Conservation (phyloP, 1,140 invertebrate species). For the Triops cancriformis region DNA sequence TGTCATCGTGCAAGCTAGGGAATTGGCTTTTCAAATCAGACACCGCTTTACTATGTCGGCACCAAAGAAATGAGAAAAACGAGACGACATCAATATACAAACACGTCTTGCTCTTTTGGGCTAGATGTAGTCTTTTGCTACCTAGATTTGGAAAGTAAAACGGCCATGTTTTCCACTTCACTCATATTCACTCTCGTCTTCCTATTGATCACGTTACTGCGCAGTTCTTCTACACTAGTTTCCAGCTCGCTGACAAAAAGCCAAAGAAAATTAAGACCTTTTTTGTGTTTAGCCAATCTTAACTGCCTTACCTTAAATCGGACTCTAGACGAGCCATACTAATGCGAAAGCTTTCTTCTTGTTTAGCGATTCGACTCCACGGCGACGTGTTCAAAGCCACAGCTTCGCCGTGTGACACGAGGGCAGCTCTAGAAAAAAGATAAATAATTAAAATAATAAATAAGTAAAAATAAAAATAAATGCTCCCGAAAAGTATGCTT, state of each 20-base stretch:
- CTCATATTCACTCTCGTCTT: conserved; percentile 91
- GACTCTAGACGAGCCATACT: background rate
- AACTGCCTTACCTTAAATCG: background rate
- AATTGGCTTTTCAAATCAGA: conserved; percentile 88
- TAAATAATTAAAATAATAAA: background rate
- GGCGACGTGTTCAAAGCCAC: background rate
- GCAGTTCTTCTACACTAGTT: conserved; percentile 83
- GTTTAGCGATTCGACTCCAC: background rate
- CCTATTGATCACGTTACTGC: conserved; percentile 88
- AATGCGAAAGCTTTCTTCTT: conserved; percentile 6
- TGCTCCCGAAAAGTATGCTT: background rate
- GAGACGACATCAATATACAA: conserved; percentile 26
- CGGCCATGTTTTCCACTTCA: conserved; percentile 92
- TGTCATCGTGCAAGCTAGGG: conserved; percentile 75
- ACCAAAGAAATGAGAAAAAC: conserved; percentile 30
- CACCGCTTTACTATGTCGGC: conserved; percentile 70
- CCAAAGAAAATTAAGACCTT: conserved; percentile 12
- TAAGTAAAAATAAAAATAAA: background rate
- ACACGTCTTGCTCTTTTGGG: background rate
- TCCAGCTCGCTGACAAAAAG: conserved; percentile 67
- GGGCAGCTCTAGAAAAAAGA: background rate
- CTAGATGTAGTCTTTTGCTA: conserved; percentile 34
- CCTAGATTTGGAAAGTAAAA: conserved; percentile 77
- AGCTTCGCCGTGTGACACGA: background rate
- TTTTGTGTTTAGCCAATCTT: background rate